A percentile compares a stretch with the other conserved stretches of the same genome.
These are phyloP conservation scores for Casuarius casuarius DNA, from an alignment of 2,113 vertebrate genomes.

Conservation along the genomic window DNA sequence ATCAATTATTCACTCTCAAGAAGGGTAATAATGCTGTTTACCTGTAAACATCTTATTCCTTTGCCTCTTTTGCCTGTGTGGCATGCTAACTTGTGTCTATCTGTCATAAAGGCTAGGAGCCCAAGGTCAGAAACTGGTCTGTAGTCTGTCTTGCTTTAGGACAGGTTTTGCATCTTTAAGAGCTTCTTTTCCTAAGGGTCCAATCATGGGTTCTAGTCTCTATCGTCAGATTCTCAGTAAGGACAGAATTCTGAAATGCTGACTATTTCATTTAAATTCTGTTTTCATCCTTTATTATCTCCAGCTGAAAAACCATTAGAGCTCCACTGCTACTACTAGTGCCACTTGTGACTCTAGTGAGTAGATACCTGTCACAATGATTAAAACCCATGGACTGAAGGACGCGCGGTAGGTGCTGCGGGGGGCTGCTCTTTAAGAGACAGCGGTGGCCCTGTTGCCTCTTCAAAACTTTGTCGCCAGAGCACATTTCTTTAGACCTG, in stretches of 20 bases:
- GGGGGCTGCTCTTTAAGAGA: not conserved
- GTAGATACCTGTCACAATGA: not conserved
- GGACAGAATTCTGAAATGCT: not conserved
- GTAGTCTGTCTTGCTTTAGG: not conserved
- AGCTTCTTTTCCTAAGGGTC: not conserved
- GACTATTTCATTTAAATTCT: not conserved
- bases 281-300: not conserved
- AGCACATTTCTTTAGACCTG: not conserved
- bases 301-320: not conserved
- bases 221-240: not conserved
- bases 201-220: not conserved
- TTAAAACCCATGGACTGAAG: not conserved
- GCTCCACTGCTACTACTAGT: not conserved
- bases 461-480: not conserved
- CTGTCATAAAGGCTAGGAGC: not conserved
- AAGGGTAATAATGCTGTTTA: not conserved
- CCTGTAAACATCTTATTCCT: not conserved
- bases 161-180: not conserved
- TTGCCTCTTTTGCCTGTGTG: not conserved
- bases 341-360: not conserved
- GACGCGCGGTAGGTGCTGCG: not conserved
- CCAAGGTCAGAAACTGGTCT: not conserved
- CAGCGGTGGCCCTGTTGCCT: not conserved
- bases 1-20: not conserved
- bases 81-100: not conserved